phyloP scores from a whole-genome alignment of 2,797 vertebrate genomes.

The Hozukius guyotensis region DNA sequence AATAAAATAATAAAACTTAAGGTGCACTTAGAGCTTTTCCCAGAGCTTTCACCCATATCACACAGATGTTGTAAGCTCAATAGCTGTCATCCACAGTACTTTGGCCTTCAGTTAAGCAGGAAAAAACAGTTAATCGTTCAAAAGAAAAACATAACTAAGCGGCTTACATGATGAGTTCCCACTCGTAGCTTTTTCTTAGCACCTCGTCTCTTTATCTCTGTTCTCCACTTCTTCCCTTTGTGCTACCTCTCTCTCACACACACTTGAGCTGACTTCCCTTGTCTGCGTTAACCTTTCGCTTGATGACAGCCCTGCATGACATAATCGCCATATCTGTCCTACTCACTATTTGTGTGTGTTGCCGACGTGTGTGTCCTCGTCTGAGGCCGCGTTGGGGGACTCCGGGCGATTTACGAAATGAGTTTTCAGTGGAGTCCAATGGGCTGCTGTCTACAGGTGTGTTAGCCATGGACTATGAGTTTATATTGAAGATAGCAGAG shows the following conservation, averaged over 20 bases:
- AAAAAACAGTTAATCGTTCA: neutral
- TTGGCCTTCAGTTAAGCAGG: too few species aligned
- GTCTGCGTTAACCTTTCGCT: constrained; percentile 57
- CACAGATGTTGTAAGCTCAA: neutral
- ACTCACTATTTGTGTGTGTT: neutral
- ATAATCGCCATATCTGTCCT: constrained; percentile 52
- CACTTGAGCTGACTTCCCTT: constrained; percentile 52
- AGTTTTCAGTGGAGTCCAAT: neutral
- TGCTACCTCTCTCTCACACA: constrained; percentile 42
- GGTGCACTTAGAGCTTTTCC: neutral
- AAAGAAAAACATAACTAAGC: neutral
- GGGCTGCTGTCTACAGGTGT: constrained; percentile 1
- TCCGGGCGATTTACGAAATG: constrained; percentile 14
- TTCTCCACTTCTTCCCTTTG: constrained; percentile 13
- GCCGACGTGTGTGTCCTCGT: neutral
- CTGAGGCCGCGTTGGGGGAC: constrained; percentile 15
- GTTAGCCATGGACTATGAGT: constrained; percentile 71
- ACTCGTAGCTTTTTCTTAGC: constrained; percentile 10
- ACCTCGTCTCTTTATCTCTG: constrained; percentile 31
- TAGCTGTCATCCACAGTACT: neutral
- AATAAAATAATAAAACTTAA: neutral
- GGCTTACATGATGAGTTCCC: neutral
- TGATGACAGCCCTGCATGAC: constrained; percentile 65
- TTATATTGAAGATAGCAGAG: constrained; percentile 69
- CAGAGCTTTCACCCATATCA: neutral